Evolutionary conservation across 1,140 invertebrate genomes (phyloP).

Genomic region (Drosophila nebulosa): DNA sequence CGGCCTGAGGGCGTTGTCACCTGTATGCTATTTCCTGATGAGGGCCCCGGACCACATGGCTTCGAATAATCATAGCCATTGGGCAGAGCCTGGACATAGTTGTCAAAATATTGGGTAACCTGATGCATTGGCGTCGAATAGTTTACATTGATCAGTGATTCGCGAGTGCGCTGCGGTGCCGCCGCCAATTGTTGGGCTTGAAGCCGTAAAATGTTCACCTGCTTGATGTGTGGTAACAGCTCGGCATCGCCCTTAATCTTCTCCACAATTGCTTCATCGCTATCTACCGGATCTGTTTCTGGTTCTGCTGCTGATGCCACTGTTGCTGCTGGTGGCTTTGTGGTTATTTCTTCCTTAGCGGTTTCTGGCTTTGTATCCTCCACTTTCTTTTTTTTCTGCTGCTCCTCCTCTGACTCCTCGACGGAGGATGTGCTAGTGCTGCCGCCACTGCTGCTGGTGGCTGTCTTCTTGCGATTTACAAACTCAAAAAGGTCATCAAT

Average conservation of each 20-base stretch:
- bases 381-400: conserved; percentile 16
- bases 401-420: conserved; percentile 14
- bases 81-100: conserved; percentile 63
- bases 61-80: conserved; percentile 73
- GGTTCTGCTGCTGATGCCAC: conserved; percentile 9
- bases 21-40: conserved; percentile 54
- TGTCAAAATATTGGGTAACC: conserved; percentile 67
- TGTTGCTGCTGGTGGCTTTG: conserved; percentile 23
- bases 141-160: conserved; percentile 63
- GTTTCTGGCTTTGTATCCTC: conserved; percentile 21
- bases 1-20: conserved; percentile 72
- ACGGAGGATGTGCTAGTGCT: conserved; percentile 4
- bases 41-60: conserved; percentile 27
- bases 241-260: conserved; percentile 79
- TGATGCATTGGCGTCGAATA: conserved; percentile 72
- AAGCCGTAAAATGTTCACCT: conserved; percentile 58
- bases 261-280: conserved; percentile 59
- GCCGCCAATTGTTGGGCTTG: conserved; percentile 40
- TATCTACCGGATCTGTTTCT: conserved; percentile 31
- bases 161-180: conserved; percentile 39
- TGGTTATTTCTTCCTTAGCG: conserved; percentile 20
- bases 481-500: conserved; percentile 78
- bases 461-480: conserved; percentile 61
- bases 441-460: background rate
- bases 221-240: conserved; percentile 60